Base-by-base conservation (phyloP, 2,113 vertebrate species). In the Lepus americanus region DNA sequence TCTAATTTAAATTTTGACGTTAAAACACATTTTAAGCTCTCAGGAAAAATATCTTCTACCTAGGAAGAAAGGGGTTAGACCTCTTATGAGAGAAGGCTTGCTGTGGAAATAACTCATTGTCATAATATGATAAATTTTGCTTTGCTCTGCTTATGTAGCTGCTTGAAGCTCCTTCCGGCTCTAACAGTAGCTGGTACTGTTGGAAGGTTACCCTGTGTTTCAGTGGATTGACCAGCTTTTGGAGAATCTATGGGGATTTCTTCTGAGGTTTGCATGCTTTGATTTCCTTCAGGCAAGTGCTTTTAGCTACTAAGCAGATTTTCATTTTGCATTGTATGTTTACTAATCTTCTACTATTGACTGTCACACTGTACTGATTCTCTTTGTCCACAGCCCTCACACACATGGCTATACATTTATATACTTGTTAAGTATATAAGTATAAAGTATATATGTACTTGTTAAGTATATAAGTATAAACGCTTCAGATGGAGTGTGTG, bases 211-310 rank as follows among this genome's bases (percentile, higher is more conserved):
- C 61, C 44, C 81, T 90, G 78, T 61, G 2, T 89, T 92, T 81
- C 55, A 14, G 4, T 74, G 81, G 93, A 55, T 64, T 87, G 31
- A 0, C n/a, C 33, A 36, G 22, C 80, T 29, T 2, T 87, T 29
- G 20, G 63, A 51, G 49, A 66, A 51, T 70, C 20, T 70, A 0
- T 93, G 92, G 82, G 70, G 93, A 31, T 91, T 74, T 91, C 51
- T 17, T 87, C 59, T 84, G 87, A 95, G 89, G n/a, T 94, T 87
- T 97, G 97, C 97, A 96, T 95, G 97, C 90, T 96, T 87, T 49
- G 27, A 90, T 97, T 95, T 82, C 74, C 95, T 96, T 96, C 73
- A 4, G 84, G 59, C 90, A 89, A 88, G 10, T 22, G n/a, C 87
- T 80, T 81, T 92, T 44, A 29, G 85, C 77, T 93, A 9, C 92